Evolutionary conservation across 2,888 invertebrate genomes (phyloP), one percentile per base, ranked within the genome.

Genomic region (Eristalinus aeneus): DNA sequence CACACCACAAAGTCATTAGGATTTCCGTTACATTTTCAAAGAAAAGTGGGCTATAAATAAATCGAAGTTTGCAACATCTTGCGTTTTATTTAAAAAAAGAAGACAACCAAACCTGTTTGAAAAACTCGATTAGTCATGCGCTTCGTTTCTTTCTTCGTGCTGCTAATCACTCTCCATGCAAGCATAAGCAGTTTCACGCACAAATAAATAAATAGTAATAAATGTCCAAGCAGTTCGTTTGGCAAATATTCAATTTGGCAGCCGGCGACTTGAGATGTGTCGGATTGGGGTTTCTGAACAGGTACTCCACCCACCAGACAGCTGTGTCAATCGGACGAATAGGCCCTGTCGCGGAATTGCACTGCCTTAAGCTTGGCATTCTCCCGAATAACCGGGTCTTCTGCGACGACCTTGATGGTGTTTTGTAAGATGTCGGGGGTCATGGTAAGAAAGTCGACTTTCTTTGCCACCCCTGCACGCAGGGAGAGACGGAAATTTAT

Each of bases 261-360:
- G 67, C 93, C 12, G 93, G 92, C 10, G 94, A 91, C 65, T 75
- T 73, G 8, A 94, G 91, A 90, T 94, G 93, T 5, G 90, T 91
- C 0, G 94, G 94, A 0, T 94, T 94, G 8, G 92, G 91, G 20
- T 94, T 93, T 8, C 93, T 91, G 0, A 94, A 93, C 0, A 94
- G 93, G 88, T 94, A 94, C 89, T 95, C 95, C n/a, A 94, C 92
- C 95, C 95, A 95, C 90, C 94, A 94, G 1, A 94, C 92, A 3
- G 95, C 93, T 16, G 94, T 94, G 16, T 94, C 93, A n/a, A 94
- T 91, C 0, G 95, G 94, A 0, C 93, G 90, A 88, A 94, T 89
- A 0, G 93, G 93, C 0, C n/a, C 94, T 93, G 89, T 94, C 94
- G 56, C 90, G 91, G 90, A 93, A 94, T 53, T 92, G 89, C 16